Percentiles rank a stretch among this genome's conserved stretches.
phyloP scores from a whole-genome alignment of 2,113 vertebrate genomes.

The Noctilio leporinus region DNA sequence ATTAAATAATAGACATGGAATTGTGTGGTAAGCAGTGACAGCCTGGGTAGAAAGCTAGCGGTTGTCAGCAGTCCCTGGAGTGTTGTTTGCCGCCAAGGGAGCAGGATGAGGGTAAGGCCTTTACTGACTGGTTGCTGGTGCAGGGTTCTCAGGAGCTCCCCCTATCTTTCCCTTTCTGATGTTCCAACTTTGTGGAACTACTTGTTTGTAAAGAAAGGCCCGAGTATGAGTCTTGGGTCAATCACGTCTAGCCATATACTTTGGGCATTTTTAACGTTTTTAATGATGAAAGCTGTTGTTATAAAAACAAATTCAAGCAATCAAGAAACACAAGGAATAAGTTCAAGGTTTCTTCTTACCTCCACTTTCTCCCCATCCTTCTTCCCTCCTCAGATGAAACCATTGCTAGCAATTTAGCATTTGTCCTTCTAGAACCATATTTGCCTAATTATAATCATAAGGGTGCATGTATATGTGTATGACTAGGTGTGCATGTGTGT shows the following conservation, averaged over 20 bases:
- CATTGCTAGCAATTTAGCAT: background rate
- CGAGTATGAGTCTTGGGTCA: background rate
- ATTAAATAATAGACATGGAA: background rate
- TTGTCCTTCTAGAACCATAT: background rate
- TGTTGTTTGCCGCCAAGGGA: background rate
- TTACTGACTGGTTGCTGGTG: background rate
- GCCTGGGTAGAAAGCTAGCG: background rate
- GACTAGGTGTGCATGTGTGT: background rate
- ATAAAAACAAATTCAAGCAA: background rate
- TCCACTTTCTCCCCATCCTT: background rate
- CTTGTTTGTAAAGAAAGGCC: background rate
- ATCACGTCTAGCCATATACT: background rate
- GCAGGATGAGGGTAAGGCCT: background rate
- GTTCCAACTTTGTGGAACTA: background rate
- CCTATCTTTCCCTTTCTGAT: background rate
- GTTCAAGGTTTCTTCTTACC: background rate
- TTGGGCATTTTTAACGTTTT: background rate
- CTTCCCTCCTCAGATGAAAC: background rate
- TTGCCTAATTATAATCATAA: background rate
- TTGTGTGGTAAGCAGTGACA: background rate
- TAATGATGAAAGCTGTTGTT: background rate
- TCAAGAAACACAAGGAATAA: background rate
- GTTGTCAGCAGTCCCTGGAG: background rate
- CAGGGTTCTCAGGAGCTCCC: background rate
- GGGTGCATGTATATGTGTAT: background rate